Conservation (phyloP, 2,797 vertebrate species). For the Pampus argenteus region DNA sequence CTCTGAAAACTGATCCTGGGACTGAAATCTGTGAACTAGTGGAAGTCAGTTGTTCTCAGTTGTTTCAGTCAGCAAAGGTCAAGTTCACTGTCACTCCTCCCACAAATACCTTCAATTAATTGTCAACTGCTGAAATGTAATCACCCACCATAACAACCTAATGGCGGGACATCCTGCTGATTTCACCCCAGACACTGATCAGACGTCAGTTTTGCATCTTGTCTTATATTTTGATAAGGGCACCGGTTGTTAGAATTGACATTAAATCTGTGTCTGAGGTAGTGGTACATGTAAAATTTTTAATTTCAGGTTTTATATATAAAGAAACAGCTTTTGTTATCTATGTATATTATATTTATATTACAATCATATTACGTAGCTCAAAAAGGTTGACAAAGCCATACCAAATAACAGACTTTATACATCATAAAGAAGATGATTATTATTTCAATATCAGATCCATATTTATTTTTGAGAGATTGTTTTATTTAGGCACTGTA, state of each 20-base stretch:
- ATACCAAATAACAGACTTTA: conserved; percentile 81
- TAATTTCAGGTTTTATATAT: conserved; percentile 74
- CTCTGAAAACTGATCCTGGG: conserved; percentile 38
- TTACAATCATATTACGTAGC: conserved; percentile 63
- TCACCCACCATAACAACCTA: conserved; percentile 37
- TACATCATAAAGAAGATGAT: conserved; percentile 63
- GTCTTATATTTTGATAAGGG: conserved; percentile 25
- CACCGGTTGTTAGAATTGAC: conserved; percentile 14
- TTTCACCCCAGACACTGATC: conserved; percentile 33
- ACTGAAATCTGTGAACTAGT: conserved; percentile 26
- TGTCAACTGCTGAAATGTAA: conserved; percentile 49
- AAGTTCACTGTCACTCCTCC: conserved; percentile 46
- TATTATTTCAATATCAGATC: conserved; percentile 76
- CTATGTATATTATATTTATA: conserved; percentile 80
- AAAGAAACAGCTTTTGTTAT: conserved; percentile 71
- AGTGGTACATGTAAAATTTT: conserved; percentile 39
- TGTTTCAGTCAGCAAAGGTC: conserved; percentile 36
- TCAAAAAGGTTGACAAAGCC: conserved; percentile 58
- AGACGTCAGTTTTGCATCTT: conserved; percentile 55
- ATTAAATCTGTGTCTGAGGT: conserved; percentile 34
- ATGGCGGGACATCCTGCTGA: conserved; percentile 37
- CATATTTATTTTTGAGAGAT: conserved; percentile 83
- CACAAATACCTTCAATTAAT: conserved; percentile 36
- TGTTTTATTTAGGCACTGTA: conserved; percentile 68
- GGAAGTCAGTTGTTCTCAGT: conserved; percentile 26